Percentiles rank a stretch among this genome's conserved stretches.
phyloP scores from a whole-genome alignment of 2,797 vertebrate genomes.

The Aulostomus chinensis region DNA sequence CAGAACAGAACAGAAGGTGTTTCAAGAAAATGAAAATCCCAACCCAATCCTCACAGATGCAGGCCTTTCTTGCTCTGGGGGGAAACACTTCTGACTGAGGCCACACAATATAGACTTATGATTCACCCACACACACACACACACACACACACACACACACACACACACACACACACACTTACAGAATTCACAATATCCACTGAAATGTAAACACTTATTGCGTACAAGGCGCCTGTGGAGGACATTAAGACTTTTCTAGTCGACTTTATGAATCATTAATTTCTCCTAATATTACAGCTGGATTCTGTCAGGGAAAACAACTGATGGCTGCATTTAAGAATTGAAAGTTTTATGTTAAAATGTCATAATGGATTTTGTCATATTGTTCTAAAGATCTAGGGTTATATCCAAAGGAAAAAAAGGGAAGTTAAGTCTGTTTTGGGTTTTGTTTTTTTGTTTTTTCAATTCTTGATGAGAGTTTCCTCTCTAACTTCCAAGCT shows the following conservation, averaged over 20 bases:
- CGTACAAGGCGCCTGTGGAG: constrained; percentile 33
- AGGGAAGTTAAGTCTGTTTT: constrained; percentile 1
- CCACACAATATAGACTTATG: constrained; percentile 75
- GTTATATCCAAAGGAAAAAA: constrained; percentile 1
- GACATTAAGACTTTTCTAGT: constrained; percentile 43
- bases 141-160: constrained; percentile 52
- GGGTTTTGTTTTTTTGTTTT: constrained; percentile 15
- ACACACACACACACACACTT: constrained; percentile 56
- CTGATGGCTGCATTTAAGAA: constrained; percentile 40
- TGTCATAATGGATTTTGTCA: not conserved
- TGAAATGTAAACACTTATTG: constrained; percentile 44
- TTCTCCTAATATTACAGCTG: constrained; percentile 47
- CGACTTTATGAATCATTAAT: constrained; percentile 67
- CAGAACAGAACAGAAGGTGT: constrained; percentile 83
- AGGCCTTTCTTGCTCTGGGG: constrained; percentile 69
- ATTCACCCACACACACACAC: constrained; percentile 62
- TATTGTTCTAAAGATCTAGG: constrained; percentile 3
- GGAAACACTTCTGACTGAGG: constrained; percentile 76
- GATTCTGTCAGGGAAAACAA: constrained; percentile 42
- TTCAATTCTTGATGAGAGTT: constrained; percentile 22
- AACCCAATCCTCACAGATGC: constrained; percentile 80
- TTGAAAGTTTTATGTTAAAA: constrained; percentile 14
- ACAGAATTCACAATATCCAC: constrained; percentile 57
- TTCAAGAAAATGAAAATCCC: constrained; percentile 84
- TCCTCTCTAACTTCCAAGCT: constrained; percentile 21